phyloP scores from a whole-genome alignment of 2,113 vertebrate species.

The Erythrocercus mccallii region DNA sequence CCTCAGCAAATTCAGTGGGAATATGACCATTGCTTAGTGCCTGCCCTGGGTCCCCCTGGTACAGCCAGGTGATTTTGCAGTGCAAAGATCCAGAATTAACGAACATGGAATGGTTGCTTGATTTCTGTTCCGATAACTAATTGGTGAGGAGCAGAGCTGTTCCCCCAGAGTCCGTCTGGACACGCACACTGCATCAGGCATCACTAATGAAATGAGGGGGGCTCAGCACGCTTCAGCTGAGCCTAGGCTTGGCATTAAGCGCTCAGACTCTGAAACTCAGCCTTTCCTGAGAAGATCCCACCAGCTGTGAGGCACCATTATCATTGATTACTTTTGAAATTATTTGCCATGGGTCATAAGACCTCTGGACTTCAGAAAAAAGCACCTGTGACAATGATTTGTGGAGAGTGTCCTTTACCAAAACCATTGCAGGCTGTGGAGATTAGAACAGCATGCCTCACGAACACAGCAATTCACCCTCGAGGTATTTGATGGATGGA shows the following conservation, averaged over 20 bases:
- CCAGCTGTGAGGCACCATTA: neutral
- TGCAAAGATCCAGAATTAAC: neutral
- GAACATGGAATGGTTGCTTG: neutral
- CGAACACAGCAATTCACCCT: neutral
- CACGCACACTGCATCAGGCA: neutral
- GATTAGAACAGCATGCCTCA: neutral
- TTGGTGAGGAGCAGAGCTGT: neutral
- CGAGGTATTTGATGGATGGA: neutral
- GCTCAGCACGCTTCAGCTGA: neutral
- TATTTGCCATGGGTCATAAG: neutral
- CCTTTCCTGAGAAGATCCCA: neutral
- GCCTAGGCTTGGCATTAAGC: neutral
- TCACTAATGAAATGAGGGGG: neutral
- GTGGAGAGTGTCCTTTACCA: neutral
- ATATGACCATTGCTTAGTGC: neutral
- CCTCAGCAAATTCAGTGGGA: neutral
- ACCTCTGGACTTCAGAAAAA: neutral
- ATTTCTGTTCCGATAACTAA: neutral
- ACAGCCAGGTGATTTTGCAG: neutral
- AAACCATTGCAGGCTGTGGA: neutral
- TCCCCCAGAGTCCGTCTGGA: rapidly evolving
- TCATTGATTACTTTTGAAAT: neutral
- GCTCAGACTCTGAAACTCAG: neutral
- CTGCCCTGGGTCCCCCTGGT: neutral
- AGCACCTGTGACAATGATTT: neutral